Percentiles rank a stretch among this genome's conserved stretches.
phyloP scores from a whole-genome alignment of 2,888 invertebrate genomes.

The Heliconius charithonia region DNA sequence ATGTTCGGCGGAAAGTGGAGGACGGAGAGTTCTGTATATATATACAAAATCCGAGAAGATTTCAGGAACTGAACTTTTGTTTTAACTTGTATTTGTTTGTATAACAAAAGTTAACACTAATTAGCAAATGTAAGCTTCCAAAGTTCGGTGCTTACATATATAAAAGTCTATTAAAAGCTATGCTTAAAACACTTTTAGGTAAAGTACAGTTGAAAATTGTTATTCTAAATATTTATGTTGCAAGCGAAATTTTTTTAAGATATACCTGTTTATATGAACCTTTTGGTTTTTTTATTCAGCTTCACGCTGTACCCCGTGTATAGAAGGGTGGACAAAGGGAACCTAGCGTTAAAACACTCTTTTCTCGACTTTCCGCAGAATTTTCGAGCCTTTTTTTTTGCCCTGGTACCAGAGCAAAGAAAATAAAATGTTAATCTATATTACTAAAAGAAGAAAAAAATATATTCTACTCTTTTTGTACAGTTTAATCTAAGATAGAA shows the following conservation, averaged over 20 bases:
- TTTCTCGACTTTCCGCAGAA: no score
- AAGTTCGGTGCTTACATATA: slow-evolving; percentile 16
- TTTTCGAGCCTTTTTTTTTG: no score
- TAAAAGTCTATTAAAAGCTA: slow-evolving; percentile 24
- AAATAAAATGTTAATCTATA: no score
- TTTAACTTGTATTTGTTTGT: neutral
- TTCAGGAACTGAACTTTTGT: neutral
- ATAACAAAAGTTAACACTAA: slow-evolving; percentile 32
- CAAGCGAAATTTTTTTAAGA: neutral
- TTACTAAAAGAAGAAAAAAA: no score
- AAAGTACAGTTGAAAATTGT: slow-evolving; percentile 13
- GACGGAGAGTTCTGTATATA: neutral
- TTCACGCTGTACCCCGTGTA: no score
- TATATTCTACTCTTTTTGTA: no score
- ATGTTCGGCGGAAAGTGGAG: neutral
- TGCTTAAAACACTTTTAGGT: neutral
- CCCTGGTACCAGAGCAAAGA: no score
- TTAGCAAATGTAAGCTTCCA: slow-evolving; percentile 20
- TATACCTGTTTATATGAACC: no score
- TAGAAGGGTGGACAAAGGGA: no score
- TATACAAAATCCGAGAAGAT: neutral
- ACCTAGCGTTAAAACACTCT: no score
- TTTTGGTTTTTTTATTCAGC: neutral
- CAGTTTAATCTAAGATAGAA: no score
- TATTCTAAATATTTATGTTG: neutral